These are phyloP conservation scores for Drosophila paracracens DNA, from an alignment of 2,888 invertebrate species.

Conservation along the genomic window DNA sequence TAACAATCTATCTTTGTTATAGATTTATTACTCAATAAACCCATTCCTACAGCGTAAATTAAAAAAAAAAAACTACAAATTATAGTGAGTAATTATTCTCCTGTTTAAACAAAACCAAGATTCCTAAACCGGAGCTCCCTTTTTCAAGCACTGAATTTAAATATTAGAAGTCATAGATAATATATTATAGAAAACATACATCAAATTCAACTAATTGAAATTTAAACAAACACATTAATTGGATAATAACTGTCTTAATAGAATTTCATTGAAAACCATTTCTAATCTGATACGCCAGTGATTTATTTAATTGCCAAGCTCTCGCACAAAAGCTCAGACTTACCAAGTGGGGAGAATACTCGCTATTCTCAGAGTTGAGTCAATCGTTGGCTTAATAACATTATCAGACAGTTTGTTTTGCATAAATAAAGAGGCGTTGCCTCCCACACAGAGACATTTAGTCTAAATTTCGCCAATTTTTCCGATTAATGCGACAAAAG, in stretches of 20 bases:
- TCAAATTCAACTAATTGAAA: background rate
- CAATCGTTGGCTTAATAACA: slow-evolving; percentile 50
- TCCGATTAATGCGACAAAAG: slow-evolving; percentile 41
- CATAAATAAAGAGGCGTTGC: slow-evolving; percentile 22
- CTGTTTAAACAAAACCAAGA: background rate
- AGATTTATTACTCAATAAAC: background rate
- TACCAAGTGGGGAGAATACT: background rate
- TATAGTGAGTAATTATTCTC: background rate
- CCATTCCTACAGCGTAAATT: background rate
- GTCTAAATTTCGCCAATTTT: slow-evolving; percentile 50
- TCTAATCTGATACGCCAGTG: slow-evolving; percentile 8
- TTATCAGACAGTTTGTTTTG: slow-evolving; percentile 22
- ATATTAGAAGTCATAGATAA: no score
- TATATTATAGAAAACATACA: background rate
- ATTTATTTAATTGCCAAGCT: slow-evolving; percentile 39
- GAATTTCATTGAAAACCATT: background rate
- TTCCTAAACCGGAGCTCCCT: background rate
- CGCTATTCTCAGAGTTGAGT: slow-evolving; percentile 31
- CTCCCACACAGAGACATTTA: slow-evolving; percentile 27
- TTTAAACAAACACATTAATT: no score
- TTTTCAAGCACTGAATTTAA: background rate
- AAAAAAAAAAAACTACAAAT: background rate
- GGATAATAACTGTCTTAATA: background rate
- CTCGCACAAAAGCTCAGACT: slow-evolving; percentile 15
- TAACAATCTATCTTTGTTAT: background rate